Evolutionary conservation across 2,113 vertebrate species (phyloP).

Genomic region (Condylura cristata): DNA sequence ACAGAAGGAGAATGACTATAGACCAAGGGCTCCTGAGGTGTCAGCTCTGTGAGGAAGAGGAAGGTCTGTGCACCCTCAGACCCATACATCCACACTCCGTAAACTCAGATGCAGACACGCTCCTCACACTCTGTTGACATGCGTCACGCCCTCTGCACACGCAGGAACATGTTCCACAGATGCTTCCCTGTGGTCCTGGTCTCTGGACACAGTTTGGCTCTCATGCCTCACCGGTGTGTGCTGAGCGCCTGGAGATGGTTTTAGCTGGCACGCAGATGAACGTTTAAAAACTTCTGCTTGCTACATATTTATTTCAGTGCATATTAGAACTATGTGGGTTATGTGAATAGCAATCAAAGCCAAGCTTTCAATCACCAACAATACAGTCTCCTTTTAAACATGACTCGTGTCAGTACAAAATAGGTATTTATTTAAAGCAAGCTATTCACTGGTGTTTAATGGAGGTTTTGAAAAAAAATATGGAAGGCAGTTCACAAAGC

Average conservation of each 20-base stretch:
- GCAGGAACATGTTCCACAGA: background rate
- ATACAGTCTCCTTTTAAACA: background rate
- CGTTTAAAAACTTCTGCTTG: background rate
- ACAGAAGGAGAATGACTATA: background rate
- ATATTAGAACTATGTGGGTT: background rate
- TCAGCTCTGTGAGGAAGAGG: background rate
- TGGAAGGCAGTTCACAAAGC: background rate
- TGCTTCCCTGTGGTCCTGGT: background rate
- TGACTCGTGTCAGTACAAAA: background rate
- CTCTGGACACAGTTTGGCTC: too few species aligned
- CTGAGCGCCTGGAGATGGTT: background rate
- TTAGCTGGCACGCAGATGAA: background rate
- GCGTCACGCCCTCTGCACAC: background rate
- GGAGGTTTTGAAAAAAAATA: background rate
- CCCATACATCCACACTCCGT: fast-evolving
- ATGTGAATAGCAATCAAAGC: background rate
- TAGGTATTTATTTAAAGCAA: background rate
- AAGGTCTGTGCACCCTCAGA: fast-evolving
- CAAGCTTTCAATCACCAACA: background rate
- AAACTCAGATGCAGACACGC: background rate
- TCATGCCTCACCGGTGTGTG: background rate
- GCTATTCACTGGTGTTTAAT: background rate
- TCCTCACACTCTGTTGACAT: background rate
- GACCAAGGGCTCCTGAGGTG: fast-evolving
- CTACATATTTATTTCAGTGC: background rate